Evolutionary conservation across 2,888 invertebrate genomes (phyloP).

Genomic region (Atethmia centrago): DNA sequence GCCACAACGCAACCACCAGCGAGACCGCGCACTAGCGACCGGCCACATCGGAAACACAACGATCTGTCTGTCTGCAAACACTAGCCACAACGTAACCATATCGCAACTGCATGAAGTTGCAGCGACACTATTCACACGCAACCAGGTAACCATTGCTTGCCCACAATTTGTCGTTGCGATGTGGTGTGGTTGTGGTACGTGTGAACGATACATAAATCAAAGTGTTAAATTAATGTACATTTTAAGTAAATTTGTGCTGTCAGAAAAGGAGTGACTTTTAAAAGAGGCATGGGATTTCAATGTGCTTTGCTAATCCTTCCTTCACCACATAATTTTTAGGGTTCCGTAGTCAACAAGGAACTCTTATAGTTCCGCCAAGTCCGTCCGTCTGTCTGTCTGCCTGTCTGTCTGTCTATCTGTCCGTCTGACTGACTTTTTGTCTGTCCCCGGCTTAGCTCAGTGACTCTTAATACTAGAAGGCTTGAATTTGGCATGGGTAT

Average conservation of each 20-base stretch:
- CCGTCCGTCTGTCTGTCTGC: too few relatives aligned
- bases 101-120: neutral
- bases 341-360: too few relatives aligned
- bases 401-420: too few relatives aligned
- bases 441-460: too few relatives aligned
- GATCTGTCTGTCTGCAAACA: too few relatives aligned
- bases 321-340: neutral
- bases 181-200: neutral
- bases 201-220: too few relatives aligned
- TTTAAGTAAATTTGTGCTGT: neutral
- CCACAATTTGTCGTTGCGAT: neutral
- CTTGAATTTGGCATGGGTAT: too few relatives aligned
- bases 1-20: neutral
- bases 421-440: too few relatives aligned
- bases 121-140: neutral
- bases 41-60: neutral
- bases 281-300: neutral
- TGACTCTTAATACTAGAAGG: too few relatives aligned
- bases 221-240: too few relatives aligned
- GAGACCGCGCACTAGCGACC: neutral
- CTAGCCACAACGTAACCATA: neutral
- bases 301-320: neutral
- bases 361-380: too few relatives aligned
- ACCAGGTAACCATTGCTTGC: neutral
- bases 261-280: neutral